Percentiles rank a stretch among this genome's conserved stretches.
Evolutionary conservation across 37 sponge, comb jelly and placozoan genomes (phyloP).

Genomic region (Mnemiopsis leidyi): DNA sequence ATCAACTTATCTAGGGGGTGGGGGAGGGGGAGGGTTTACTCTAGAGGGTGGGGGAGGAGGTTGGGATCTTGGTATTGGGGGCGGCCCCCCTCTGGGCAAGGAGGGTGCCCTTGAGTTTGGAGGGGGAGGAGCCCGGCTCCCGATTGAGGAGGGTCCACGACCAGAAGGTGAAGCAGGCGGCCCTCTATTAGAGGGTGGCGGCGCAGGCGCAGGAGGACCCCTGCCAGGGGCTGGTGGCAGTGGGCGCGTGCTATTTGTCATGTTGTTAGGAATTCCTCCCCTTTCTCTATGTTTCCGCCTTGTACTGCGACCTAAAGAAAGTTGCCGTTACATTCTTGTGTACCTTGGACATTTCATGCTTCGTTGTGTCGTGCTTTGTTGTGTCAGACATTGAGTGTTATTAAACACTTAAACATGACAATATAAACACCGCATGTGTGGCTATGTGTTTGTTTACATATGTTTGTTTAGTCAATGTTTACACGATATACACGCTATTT

Average conservation of each 20-base stretch:
- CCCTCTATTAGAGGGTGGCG: not conserved
- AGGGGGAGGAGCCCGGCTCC: conserved; percentile 8
- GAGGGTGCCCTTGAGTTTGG: conserved; percentile 6
- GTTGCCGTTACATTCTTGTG: too few species aligned
- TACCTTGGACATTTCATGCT: too few species aligned
- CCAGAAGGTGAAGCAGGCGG: not conserved
- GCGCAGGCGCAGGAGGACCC: not conserved
- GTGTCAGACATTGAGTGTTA: too few species aligned
- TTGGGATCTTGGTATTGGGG: conserved; percentile 17
- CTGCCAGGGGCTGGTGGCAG: not conserved
- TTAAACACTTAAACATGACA: too few species aligned
- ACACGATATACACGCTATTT: not conserved
- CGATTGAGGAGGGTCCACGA: not conserved
- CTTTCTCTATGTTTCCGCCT: not conserved
- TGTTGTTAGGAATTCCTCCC: not conserved
- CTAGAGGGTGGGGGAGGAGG: conserved; percentile 36
- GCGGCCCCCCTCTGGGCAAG: not conserved
- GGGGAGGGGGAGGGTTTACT: conserved; percentile 29
- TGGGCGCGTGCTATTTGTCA: not conserved
- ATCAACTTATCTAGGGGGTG: conserved; percentile 37
- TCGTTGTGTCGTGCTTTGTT: too few species aligned
- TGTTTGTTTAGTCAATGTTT: not conserved
- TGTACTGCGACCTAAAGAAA: not conserved
- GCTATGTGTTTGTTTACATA: not conserved
- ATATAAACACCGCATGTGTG: too few species aligned